These are phyloP conservation scores for Aspiorhynchus laticeps DNA, from an alignment of 2,113 vertebrate species.

Conservation along the genomic window DNA sequence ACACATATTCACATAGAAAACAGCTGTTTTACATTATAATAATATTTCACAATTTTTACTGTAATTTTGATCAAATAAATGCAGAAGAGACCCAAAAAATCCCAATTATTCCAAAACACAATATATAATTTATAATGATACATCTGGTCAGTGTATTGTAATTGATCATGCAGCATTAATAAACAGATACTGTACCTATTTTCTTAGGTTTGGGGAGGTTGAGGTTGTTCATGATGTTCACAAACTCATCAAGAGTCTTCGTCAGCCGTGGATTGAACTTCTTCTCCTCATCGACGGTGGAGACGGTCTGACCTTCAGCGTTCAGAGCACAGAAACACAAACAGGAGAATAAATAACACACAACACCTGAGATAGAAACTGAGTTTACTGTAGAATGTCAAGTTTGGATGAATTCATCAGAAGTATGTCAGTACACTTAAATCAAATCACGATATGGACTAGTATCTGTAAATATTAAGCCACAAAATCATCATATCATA, in stretches of 20 bases:
- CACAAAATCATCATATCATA: too few relatives aligned
- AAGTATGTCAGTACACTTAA: too few relatives aligned
- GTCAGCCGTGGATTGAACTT: constrained; percentile 85
- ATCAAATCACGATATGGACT: too few relatives aligned
- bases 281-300: constrained; percentile 86
- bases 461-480: too few relatives aligned
- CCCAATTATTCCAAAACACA: neutral
- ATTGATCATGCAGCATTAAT: neutral
- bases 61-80: neutral
- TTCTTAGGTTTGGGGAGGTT: constrained; percentile 83
- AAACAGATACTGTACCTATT: constrained; percentile 75
- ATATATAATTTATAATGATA: too few relatives aligned
- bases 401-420: too few relatives aligned
- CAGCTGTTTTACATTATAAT: too few relatives aligned
- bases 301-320: constrained; percentile 78
- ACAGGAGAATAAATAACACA: neutral
- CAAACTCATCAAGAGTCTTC: constrained; percentile 79
- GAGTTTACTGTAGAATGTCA: too few relatives aligned
- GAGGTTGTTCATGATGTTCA: constrained; percentile 84
- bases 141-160: neutral
- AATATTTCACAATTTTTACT: neutral
- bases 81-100: neutral
- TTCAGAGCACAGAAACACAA: too few relatives aligned
- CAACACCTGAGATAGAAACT: too few relatives aligned
- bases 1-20: neutral